These are phyloP conservation scores for Scaptomyza reducta DNA, from an alignment of 2,888 invertebrate species.

Conservation along the genomic window DNA sequence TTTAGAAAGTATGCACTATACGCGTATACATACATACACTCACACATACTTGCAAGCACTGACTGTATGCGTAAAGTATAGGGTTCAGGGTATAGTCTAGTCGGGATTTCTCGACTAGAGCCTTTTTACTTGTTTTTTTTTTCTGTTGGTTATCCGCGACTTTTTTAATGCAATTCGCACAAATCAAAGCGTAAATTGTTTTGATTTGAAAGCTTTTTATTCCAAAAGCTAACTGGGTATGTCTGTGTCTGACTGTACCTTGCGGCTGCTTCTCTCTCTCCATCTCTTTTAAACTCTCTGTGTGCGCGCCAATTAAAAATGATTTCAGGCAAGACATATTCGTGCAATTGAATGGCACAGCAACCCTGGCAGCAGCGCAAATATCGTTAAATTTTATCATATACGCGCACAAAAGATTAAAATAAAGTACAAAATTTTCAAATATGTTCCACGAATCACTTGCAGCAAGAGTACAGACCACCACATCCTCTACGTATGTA, in stretches of 20 bases:
- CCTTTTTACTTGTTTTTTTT: no score
- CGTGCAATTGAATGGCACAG: constrained; percentile 43
- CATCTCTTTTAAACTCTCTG: background rate
- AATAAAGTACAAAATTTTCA: constrained; percentile 73
- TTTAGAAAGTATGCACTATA: no score
- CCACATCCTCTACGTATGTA: constrained; percentile 38
- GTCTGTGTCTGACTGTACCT: constrained; percentile 62
- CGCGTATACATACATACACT: no score
- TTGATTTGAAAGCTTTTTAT: constrained; percentile 80
- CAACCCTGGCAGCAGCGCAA: constrained; percentile 40
- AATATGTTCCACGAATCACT: constrained; percentile 52
- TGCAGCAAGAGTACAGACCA: constrained; percentile 43
- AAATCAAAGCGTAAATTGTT: constrained; percentile 83
- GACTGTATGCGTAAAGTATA: no score
- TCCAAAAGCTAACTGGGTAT: constrained; percentile 25
- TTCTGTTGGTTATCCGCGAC: constrained; percentile 19
- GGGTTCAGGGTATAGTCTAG: no score
- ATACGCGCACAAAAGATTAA: constrained; percentile 72
- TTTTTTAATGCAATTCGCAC: constrained; percentile 60
- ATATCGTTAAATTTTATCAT: constrained; percentile 76
- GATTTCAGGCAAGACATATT: constrained; percentile 71
- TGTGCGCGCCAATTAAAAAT: constrained; percentile 70
- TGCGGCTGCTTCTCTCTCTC: constrained; percentile 28
- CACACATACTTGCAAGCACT: no score
- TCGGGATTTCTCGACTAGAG: no score